These are phyloP conservation scores for Mormyrus iriodes DNA, from an alignment of 2,113 vertebrate species.

Conservation along the genomic window DNA sequence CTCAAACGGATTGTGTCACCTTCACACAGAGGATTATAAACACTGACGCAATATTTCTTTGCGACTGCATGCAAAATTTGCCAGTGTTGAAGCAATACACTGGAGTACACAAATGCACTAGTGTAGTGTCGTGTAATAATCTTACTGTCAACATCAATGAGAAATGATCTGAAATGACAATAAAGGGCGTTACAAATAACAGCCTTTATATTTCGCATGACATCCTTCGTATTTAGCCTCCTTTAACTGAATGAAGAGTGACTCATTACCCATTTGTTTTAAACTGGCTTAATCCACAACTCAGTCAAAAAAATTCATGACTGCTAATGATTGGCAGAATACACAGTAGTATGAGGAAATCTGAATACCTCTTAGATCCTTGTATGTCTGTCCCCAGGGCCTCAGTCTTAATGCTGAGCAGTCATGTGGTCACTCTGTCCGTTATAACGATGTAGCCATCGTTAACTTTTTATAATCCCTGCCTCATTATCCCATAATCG, in stretches of 20 bases:
- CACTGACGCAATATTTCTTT: neutral
- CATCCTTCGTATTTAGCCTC: neutral
- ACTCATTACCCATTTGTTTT: neutral
- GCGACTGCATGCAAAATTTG: neutral
- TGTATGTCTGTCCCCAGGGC: neutral
- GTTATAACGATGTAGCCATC: conserved; percentile 42
- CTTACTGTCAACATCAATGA: neutral
- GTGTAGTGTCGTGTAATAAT: neutral
- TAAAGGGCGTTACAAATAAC: neutral
- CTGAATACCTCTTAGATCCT: neutral
- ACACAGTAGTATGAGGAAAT: neutral
- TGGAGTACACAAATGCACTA: neutral
- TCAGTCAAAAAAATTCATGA: neutral
- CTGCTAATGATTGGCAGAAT: neutral
- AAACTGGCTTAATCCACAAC: neutral
- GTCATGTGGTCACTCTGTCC: conserved; percentile 41
- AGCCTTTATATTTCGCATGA: neutral
- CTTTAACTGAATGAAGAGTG: neutral
- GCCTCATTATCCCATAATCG: conserved; percentile 55
- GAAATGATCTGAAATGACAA: neutral
- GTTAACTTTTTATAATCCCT: conserved; percentile 61
- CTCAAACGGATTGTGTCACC: neutral
- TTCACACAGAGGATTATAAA: neutral
- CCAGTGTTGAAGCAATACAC: neutral
- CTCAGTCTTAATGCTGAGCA: conserved; percentile 21